phyloP scores from a whole-genome alignment of 2,888 invertebrate species.

The Morpho achilles region DNA sequence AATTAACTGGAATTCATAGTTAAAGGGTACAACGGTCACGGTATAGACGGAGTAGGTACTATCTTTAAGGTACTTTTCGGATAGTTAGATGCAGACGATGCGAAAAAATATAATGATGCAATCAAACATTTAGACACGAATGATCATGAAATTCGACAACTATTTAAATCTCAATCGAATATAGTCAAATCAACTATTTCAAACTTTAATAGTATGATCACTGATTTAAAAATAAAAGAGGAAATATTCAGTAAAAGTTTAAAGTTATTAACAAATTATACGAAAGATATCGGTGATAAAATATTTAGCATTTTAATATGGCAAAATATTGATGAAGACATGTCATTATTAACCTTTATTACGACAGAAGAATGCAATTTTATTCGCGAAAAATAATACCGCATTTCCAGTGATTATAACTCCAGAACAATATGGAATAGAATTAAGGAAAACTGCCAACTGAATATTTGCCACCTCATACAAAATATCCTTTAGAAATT shows the following conservation, averaged over 20 bases:
- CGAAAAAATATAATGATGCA: constrained; percentile 25
- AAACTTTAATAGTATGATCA: constrained; percentile 12
- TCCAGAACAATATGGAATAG: constrained; percentile 19
- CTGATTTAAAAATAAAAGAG: constrained; percentile 22
- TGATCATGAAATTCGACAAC: constrained; percentile 22
- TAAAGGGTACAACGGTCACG: constrained; percentile 24
- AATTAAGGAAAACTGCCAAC: constrained; percentile 24
- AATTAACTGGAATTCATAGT: constrained; percentile 19
- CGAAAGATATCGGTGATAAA: constrained; percentile 17
- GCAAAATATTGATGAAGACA: constrained; percentile 26
- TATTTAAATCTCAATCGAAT: constrained; percentile 25
- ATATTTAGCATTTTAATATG: constrained; percentile 25
- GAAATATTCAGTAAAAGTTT: constrained; percentile 26
- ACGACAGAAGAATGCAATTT: constrained; percentile 26
- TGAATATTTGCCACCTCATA: constrained; percentile 22
- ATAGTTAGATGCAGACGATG: constrained; percentile 26
- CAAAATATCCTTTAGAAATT: constrained; percentile 21
- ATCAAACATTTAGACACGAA: constrained; percentile 25
- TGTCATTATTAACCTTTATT: constrained; percentile 26
- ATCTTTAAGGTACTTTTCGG: constrained; percentile 29
- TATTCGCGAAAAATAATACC: constrained; percentile 25
- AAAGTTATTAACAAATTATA: constrained; percentile 21
- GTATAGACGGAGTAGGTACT: constrained; percentile 28
- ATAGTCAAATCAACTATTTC: constrained; percentile 14
- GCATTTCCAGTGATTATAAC: constrained; percentile 25